Percentiles rank a stretch among this genome's conserved stretches.
These are phyloP conservation scores for Dendrophyllia cribrosa DNA, from an alignment of 64 coral and sea anemone species.

Conservation along the genomic window DNA sequence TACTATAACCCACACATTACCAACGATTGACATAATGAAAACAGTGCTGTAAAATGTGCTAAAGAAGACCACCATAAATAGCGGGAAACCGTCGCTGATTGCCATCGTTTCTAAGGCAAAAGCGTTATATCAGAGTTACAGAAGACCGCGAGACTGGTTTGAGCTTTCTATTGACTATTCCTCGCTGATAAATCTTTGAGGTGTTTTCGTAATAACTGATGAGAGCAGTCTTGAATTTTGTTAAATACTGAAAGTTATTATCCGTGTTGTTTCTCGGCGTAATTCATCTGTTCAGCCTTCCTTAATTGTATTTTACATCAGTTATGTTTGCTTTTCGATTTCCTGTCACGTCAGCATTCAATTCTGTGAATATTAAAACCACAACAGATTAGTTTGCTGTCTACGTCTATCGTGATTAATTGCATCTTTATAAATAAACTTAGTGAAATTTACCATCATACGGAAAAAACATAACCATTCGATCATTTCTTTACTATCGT, in stretches of 20 bases:
- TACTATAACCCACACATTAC: slow-evolving; percentile 43
- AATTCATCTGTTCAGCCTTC: neutral
- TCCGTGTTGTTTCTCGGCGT: neutral
- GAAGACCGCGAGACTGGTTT: too few species aligned
- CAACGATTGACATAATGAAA: slow-evolving; percentile 7
- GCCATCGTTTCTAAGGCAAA: neutral
- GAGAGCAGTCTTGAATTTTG: too few species aligned
- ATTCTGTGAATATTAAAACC: neutral
- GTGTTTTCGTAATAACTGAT: too few species aligned
- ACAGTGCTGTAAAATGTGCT: neutral
- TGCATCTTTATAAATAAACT: too few species aligned
- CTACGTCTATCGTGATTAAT: too few species aligned
- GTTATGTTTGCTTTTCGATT: neutral
- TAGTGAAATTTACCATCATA: too few species aligned
- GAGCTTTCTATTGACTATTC: too few species aligned
- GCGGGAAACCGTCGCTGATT: neutral
- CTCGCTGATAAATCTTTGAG: too few species aligned
- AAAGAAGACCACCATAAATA: neutral
- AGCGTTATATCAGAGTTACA: too few species aligned
- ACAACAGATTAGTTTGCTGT: too few species aligned
- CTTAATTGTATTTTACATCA: neutral
- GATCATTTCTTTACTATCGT: too few species aligned
- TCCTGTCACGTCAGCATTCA: slow-evolving; percentile 13
- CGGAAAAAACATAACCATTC: too few species aligned
- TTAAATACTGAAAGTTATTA: neutral